A percentile compares a stretch with the other conserved stretches of the same genome.
Conservation (phyloP, 2,113 vertebrate species). For the Cryptoleucopteryx plumbea region DNA sequence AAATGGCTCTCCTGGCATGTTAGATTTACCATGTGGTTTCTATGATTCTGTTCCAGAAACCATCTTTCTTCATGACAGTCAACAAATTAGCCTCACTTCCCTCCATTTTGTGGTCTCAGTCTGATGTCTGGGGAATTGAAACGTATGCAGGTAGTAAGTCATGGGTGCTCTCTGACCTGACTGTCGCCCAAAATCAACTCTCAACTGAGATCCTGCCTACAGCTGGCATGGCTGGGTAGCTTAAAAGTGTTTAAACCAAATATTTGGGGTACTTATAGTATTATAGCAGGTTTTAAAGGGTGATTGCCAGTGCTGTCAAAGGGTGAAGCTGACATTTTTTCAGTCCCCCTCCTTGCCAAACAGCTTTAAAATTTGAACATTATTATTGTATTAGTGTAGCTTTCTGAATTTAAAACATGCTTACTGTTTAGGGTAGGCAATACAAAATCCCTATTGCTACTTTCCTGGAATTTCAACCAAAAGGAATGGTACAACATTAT, state of each 20-base stretch:
- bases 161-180: conserved; percentile 21
- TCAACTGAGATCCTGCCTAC: not conserved
- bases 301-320: conserved; percentile 42
- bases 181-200: conserved; percentile 15
- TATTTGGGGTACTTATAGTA: conserved; percentile 31
- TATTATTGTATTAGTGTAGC: not conserved
- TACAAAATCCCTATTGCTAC: conserved; percentile 34
- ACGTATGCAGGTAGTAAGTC: conserved; percentile 19
- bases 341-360: conserved; percentile 3
- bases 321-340: conserved; percentile 25
- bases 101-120: conserved; percentile 40
- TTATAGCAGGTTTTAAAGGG: conserved; percentile 32
- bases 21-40: conserved; percentile 45
- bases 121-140: not conserved
- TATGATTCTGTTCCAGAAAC: conserved; percentile 27
- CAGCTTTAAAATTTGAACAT: not conserved
- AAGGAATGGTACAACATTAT: conserved; percentile 48
- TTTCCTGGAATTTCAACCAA: conserved; percentile 60
- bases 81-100: conserved; percentile 34
- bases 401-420: conserved; percentile 39
- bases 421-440: conserved; percentile 34
- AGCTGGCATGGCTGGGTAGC: not conserved
- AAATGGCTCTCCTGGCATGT: not conserved
- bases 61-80: conserved; percentile 53
- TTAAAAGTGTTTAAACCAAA: conserved; percentile 29